Evolutionary conservation across 2,113 vertebrate species (phyloP), one percentile per base, ranked within the genome.

Genomic region (Chrysochloris asiatica): DNA sequence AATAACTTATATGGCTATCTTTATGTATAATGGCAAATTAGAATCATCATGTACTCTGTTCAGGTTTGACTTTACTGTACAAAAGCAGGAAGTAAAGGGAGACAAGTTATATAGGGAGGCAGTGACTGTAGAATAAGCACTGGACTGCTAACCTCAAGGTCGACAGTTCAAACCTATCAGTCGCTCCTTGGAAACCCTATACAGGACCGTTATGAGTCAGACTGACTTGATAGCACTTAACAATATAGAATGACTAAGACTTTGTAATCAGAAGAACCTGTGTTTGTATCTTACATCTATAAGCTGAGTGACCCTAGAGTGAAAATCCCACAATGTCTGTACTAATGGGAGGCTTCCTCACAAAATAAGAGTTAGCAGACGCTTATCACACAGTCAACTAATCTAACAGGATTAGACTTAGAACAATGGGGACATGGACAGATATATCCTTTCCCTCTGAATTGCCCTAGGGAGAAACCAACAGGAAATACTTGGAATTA

Each of bases 401-500:
- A 36, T 86, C 4, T 36, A 94, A 45, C 7, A 77, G 14, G n/a
- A 92, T 47, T 54, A 84, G 24, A 90, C 1, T 36, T 63, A 67
- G n/a, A 71, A 52, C 24, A 90, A 22, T 54, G 10, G 17, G 21
- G 26, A 30, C 59, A 83, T 24, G 76, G 41, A 69, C 41, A 90
- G 38, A 65, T 63, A 78, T 75, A 94, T 88, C 38, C 14, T 28
- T 92, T 90, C 54, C 24, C 26, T 84, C 76, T 94, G 76, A 95
- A 41, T 84, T 87, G 52, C 91, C 94, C 83, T 75, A 93, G 86
- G 77, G 90, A 96, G 41, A 96, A 94, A 78, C 67, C 76, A 93
- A 94, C 28, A 47, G 72, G 93, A 95, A 94, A 95, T 87, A 59
- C 30, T 88, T 82, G 36, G 33, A 93, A 94, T 94, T 89, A 94